Base-by-base conservation (phyloP, 2,888 invertebrate genomes). In the Quadriops clusia region DNA sequence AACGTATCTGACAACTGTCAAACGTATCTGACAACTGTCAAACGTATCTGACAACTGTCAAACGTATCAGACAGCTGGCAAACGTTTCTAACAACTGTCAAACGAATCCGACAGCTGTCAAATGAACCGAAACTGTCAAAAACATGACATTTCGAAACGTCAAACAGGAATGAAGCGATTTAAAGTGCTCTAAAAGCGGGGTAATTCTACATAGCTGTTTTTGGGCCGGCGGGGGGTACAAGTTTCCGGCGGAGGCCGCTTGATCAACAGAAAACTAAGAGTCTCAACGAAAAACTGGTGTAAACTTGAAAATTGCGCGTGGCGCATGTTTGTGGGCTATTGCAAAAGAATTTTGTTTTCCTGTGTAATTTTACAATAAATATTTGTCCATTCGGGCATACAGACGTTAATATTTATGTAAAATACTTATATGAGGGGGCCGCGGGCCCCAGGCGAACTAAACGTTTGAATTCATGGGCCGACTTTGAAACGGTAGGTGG, bases 381-480 rank as follows among this genome's bases (percentile, higher is more conserved):
- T 61, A 60, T 58, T 54, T 42, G 60, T 60, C 61, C 53, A 54
- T 59, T 61, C 60, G 61, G 61, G 60, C 60, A 53, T 46, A 39
- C 43, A 56, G 57, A 59, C 58, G 51, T 48, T 46, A 53, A 60
- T 60, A 60, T 60, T 60, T 60, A 56, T 60, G 60, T 59, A 60
- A 60, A 60, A 58, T 60, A 60, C 59, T 53, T 49, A 15, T 17
- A 28, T 8, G 9, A 23, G 27, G 31, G 33, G 32, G 32, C 23
- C 9, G 33, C 20, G 25, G 40, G 24, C 44, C 39, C 36, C 43
- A 47, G 48, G 49, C 45, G 42, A 38, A 43, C 50, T 44, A 49
- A 53, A 53, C 44, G 45, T 50, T 49, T 52, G 49, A 50, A 46
- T 50, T 50, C 51, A 48, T 43, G 25, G 27, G 38, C 33, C 34